Evolutionary conservation across 53 echinoderm and acorn worm species (phyloP).

Genomic region (Henricia sp.): DNA sequence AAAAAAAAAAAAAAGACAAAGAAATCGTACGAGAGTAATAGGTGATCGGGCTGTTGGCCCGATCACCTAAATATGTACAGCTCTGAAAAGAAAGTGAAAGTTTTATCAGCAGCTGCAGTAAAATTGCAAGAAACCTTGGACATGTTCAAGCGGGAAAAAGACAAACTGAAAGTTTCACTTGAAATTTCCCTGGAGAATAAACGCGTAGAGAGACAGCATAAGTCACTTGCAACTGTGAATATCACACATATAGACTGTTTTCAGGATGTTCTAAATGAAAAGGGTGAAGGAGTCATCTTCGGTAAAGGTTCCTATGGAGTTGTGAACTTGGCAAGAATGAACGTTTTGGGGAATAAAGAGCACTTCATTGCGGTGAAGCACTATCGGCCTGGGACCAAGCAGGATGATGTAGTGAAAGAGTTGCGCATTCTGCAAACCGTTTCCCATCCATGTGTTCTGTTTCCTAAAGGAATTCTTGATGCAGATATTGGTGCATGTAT

Average conservation of each 20-base stretch:
- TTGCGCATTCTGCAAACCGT: conserved; percentile 28
- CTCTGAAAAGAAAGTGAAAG: conserved; percentile 17
- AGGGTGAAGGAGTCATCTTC: not conserved
- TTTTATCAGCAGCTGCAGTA: conserved; percentile 6
- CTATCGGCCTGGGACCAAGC: conserved; percentile 23
- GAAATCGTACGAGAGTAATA: too few species aligned
- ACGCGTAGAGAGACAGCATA: conserved; percentile 18
- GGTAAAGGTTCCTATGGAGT: conserved; percentile 21
- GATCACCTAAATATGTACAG: conserved; percentile 15
- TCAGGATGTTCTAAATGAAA: conserved; percentile 20
- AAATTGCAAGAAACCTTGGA: conserved; percentile 21
- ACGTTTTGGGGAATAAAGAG: conserved; percentile 17
- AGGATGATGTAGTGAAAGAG: conserved; percentile 29
- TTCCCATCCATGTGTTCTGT: conserved; percentile 29
- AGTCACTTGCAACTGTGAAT: conserved; percentile 21
- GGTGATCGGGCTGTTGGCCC: too few species aligned
- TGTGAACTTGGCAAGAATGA: conserved; percentile 26
- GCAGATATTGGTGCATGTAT: conserved; percentile 21
- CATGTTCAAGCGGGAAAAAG: conserved; percentile 8
- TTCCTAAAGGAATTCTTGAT: conserved; percentile 27
- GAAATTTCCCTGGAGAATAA: conserved; percentile 5
- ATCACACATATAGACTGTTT: conserved; percentile 10
- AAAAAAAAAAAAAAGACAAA: too few species aligned
- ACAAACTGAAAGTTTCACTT: conserved; percentile 20
- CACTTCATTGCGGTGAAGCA: conserved; percentile 25